Conservation (phyloP, 1,140 invertebrate species). For the Brachionus asplanchnoidis region DNA sequence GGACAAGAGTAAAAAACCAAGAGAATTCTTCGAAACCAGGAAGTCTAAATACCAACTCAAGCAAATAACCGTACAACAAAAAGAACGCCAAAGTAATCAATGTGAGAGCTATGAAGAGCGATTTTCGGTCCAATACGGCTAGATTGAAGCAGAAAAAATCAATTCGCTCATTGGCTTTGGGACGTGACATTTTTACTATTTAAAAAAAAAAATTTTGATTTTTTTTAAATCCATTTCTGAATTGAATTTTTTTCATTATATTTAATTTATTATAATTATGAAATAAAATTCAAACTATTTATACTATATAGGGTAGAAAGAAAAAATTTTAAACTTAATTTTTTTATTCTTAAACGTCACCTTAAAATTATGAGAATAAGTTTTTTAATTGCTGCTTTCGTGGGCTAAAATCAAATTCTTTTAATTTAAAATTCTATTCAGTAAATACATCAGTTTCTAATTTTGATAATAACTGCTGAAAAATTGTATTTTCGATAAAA, state of each 20-base stretch:
- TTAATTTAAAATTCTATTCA: not conserved
- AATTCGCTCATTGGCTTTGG: not conserved
- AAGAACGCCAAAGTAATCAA: slow-evolving; percentile 19
- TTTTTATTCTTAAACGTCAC: not conserved
- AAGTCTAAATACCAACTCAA: slow-evolving; percentile 82
- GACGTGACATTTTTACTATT: not conserved
- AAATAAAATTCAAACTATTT: not conserved
- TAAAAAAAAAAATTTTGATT: not conserved
- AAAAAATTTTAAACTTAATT: not conserved
- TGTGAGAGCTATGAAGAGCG: slow-evolving; percentile 3
- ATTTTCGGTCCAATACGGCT: not conserved
- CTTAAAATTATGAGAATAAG: not conserved
- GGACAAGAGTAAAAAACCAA: slow-evolving; percentile 84
- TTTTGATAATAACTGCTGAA: too few species aligned
- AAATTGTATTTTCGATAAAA: too few species aligned
- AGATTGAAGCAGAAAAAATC: slow-evolving; percentile 34
- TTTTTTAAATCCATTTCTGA: not conserved
- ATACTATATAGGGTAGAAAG: not conserved
- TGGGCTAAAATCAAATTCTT: not conserved
- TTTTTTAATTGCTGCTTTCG: not conserved
- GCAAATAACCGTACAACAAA: slow-evolving; percentile 40
- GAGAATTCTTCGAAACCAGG: slow-evolving; percentile 81
- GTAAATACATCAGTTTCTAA: too few species aligned
- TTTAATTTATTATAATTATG: not conserved
- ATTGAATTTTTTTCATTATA: not conserved